phyloP scores from a whole-genome alignment of 1,140 invertebrate genomes.

The Nomia melanderi region DNA sequence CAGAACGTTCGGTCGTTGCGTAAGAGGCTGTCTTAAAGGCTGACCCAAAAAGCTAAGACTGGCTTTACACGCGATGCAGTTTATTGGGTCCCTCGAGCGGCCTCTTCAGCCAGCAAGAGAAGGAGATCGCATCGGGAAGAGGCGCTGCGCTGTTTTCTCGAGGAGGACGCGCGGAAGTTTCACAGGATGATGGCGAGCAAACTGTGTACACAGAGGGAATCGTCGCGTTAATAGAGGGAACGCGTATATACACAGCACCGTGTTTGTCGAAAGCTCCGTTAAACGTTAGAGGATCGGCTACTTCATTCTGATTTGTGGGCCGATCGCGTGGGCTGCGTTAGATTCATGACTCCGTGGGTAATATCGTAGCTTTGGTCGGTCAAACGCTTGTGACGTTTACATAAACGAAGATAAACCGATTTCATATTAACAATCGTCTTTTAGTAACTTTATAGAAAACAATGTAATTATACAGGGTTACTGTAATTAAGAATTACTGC shows the following conservation, averaged over 20 bases:
- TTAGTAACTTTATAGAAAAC: too few relatives aligned
- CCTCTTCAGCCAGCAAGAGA: neutral
- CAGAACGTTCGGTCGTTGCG: too few relatives aligned
- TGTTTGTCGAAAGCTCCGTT: constrained; percentile 45
- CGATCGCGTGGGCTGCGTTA: neutral
- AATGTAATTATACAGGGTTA: too few relatives aligned
- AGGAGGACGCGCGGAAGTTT: neutral
- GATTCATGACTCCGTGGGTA: neutral
- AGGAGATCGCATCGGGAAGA: constrained; percentile 38
- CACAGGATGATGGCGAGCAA: constrained; percentile 12
- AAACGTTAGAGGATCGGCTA: constrained; percentile 26
- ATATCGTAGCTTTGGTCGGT: neutral
- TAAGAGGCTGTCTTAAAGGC: too few relatives aligned
- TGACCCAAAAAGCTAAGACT: too few relatives aligned
- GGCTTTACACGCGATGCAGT: too few relatives aligned
- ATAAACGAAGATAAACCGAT: too few relatives aligned
- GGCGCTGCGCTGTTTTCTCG: constrained; percentile 5
- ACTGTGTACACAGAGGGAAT: neutral
- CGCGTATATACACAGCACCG: neutral
- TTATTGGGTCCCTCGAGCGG: neutral
- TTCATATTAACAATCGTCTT: too few relatives aligned
- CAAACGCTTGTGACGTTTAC: too few relatives aligned
- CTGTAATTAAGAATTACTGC: too few relatives aligned
- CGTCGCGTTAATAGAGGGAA: neutral
- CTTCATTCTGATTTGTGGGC: constrained; percentile 20